Percentiles rank a stretch among this genome's conserved stretches.
These are phyloP conservation scores for Origma solitaria DNA, from an alignment of 2,113 vertebrate species.

Conservation along the genomic window DNA sequence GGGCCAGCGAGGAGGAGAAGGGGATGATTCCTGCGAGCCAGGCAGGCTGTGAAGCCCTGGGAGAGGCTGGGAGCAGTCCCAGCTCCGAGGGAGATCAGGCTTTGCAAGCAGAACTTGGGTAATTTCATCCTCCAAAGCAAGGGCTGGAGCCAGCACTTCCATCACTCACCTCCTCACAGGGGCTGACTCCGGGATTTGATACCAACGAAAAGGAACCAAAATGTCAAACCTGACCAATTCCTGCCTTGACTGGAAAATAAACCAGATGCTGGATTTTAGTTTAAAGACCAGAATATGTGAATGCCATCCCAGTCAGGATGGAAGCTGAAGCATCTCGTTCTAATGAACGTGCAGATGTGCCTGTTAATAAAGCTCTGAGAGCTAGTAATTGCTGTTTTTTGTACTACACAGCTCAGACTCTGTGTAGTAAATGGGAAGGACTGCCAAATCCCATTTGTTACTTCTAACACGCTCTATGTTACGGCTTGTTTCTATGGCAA, in stretches of 20 bases:
- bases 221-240: neutral
- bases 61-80: neutral
- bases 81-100: neutral
- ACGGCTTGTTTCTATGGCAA: slow-evolving; percentile 48
- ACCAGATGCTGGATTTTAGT: neutral
- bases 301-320: neutral
- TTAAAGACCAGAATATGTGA: neutral
- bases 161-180: neutral
- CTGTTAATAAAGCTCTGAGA: slow-evolving; percentile 4
- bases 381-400: slow-evolving; percentile 34
- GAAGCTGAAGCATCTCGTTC: neutral
- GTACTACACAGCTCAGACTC: neutral
- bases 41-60: neutral
- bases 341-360: slow-evolving; percentile 34
- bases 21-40: neutral
- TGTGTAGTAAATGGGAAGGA: slow-evolving; percentile 12
- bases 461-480: neutral
- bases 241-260: neutral
- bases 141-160: neutral
- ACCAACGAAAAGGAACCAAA: neutral
- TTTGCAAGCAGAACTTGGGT: neutral
- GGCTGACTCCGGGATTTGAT: neutral
- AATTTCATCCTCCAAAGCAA: slow-evolving; percentile 28
- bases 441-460: slow-evolving; percentile 46
- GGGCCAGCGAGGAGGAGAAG: neutral